Conservation (phyloP, 2,888 invertebrate genomes). For the Acholoe squamosa region DNA sequence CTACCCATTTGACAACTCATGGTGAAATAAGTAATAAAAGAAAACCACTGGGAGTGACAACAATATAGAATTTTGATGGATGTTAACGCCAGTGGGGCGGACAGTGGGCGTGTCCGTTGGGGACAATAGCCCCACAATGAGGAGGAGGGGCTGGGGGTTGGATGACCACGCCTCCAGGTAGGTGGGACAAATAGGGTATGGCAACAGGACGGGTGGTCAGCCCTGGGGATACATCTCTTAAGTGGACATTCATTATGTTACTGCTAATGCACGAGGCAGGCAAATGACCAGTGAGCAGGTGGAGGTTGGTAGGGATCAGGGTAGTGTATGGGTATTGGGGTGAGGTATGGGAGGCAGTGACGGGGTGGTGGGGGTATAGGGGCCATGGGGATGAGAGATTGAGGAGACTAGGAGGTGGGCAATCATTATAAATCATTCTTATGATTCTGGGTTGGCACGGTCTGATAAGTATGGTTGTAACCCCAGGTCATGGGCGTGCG, state of each 20-base stretch:
- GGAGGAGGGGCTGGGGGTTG: not conserved
- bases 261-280: not conserved
- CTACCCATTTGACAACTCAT: too few species aligned
- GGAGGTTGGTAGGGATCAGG: not conserved
- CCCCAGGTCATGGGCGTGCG: too few species aligned
- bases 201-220: conserved; percentile 12
- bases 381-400: not conserved
- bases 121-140: not conserved
- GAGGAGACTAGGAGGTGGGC: not conserved
- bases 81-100: conserved; percentile 6
- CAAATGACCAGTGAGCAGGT: not conserved
- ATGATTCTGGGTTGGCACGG: not conserved
- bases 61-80: not conserved
- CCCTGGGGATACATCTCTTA: not conserved
- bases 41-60: not conserved
- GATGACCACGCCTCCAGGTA: not conserved
- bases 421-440: conserved; percentile 6
- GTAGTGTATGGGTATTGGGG: not conserved
- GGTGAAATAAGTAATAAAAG: too few species aligned
- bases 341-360: not conserved
- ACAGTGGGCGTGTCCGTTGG: not conserved
- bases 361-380: not conserved
- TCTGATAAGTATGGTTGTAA: too few species aligned
- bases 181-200: not conserved
- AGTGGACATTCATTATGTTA: conserved; percentile 23